A percentile compares a stretch with the other conserved stretches of the same genome.
Conservation (phyloP, 2,113 vertebrate species). For the Pteropus alecto region DNA sequence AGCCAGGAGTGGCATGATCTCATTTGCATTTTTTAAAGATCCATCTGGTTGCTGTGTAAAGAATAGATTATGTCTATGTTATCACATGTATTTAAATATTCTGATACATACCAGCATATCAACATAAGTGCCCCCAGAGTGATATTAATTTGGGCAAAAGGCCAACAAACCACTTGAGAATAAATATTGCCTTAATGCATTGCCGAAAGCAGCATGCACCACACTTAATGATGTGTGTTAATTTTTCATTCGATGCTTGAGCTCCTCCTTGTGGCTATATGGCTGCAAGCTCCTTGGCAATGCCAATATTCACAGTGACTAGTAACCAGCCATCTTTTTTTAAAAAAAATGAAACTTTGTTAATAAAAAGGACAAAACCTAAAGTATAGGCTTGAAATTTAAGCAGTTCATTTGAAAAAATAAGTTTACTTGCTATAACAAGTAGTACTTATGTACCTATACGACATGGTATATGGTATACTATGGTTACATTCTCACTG, state of each 20-base stretch:
- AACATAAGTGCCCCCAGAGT: neutral
- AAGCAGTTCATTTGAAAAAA: neutral
- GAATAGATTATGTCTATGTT: neutral
- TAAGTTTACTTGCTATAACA: neutral
- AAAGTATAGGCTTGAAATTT: neutral
- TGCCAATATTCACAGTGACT: neutral
- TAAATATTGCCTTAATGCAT: neutral
- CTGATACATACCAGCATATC: neutral
- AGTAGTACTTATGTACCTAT: neutral
- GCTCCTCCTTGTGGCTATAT: slow-evolving; percentile 81
- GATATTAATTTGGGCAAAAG: slow-evolving; percentile 7
- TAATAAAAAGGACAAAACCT: neutral
- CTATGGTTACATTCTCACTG: neutral
- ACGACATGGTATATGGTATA: no score
- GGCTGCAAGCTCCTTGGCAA: neutral
- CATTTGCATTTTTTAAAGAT: neutral
- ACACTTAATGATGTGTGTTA: neutral
- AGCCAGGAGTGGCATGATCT: neutral
- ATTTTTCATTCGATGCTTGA: slow-evolving; percentile 77
- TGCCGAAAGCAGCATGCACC: neutral
- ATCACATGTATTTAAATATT: slow-evolving; percentile 24
- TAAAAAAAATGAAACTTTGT: neutral
- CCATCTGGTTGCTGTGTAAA: neutral
- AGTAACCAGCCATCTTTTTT: neutral
- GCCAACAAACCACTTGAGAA: neutral